phyloP scores from a whole-genome alignment of 2,113 vertebrate genomes.

The Nibea albiflora region DNA sequence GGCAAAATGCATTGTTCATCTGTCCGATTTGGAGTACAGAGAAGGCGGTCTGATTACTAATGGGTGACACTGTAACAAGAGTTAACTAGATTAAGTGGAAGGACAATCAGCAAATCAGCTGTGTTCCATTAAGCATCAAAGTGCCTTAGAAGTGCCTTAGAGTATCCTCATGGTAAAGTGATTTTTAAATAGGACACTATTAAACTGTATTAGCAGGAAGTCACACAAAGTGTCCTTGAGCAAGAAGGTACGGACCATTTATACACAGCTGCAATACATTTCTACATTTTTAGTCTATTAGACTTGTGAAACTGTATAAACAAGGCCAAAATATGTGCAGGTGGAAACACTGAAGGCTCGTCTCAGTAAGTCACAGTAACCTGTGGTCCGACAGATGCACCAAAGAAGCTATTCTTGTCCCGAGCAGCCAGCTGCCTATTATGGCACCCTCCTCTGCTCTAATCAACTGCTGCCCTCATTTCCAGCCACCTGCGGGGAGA shows the following conservation, averaged over 20 bases:
- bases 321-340: neutral
- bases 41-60: neutral
- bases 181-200: neutral
- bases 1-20: neutral
- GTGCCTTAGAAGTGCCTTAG: neutral
- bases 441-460: conserved; percentile 36
- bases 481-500: conserved; percentile 60
- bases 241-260: neutral
- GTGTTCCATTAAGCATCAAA: neutral
- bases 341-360: neutral
- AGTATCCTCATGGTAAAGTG: neutral
- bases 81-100: neutral
- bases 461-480: conserved; percentile 72
- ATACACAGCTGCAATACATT: neutral
- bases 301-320: neutral
- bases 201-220: neutral
- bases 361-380: conserved; percentile 26
- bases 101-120: neutral
- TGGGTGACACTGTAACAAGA: neutral
- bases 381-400: conserved; percentile 25
- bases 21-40: neutral
- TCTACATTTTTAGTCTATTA: too few relatives aligned
- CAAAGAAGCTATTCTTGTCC: conserved; percentile 47
- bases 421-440: conserved; percentile 44
- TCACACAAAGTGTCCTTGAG: neutral